Conservation (phyloP, 92 coral and sea anemone species). For the Micromussa lordhowensis region DNA sequence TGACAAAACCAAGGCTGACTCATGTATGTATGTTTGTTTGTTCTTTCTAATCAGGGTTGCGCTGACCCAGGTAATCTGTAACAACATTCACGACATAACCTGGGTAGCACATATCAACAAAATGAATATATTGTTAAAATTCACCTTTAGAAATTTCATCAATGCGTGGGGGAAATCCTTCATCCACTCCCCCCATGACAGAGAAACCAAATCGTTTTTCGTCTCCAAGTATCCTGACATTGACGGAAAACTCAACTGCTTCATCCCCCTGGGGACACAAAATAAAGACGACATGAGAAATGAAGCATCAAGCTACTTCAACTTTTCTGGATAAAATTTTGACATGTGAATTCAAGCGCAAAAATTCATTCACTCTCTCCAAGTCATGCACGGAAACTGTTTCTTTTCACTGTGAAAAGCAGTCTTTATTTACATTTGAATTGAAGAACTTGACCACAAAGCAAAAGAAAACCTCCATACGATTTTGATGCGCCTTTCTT, state of each 20-base stretch:
- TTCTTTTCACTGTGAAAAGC: no score
- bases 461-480: no score
- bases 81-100: not conserved
- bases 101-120: not conserved
- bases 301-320: no score
- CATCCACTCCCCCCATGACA: constrained; percentile 98
- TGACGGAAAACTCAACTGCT: constrained; percentile 78
- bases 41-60: not conserved
- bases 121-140: not conserved
- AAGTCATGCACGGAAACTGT: no score
- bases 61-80: not conserved
- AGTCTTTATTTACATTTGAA: no score
- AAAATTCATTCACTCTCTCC: no score
- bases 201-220: constrained; percentile 98
- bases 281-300: no score
- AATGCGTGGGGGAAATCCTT: constrained; percentile 94
- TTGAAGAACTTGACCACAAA: no score
- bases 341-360: no score
- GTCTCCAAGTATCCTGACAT: constrained; percentile 87
- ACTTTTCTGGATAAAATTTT: no score
- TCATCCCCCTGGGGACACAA: constrained; percentile 29
- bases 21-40: not conserved
- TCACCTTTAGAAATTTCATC: constrained; percentile 97
- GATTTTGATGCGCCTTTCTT: no score
- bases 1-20: not conserved